Base-by-base conservation (phyloP, 2,797 vertebrate genomes). In the Falco columbarius region DNA sequence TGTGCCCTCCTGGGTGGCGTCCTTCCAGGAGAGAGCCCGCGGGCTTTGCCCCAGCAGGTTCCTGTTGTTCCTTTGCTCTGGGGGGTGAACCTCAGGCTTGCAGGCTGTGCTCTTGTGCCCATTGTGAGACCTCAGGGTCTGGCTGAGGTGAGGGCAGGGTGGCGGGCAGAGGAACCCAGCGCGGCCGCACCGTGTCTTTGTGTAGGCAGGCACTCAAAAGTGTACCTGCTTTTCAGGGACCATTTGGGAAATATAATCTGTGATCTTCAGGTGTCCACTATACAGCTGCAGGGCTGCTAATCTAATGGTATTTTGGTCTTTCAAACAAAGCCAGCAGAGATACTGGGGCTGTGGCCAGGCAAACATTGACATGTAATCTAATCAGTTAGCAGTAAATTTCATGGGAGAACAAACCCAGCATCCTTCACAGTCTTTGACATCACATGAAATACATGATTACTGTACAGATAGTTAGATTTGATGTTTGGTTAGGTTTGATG, bases 1-100 rank as follows among this genome's bases (percentile, higher is more conserved):
- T 20, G 34, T 59, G 34, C 47, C 38, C 16, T 73, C 26, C 73
- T 55, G 0, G 0, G 16, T 14, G 0, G 1, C 62, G 9, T 68
- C 38, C 44, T 73, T 63, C 62, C 23, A 42, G 72, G 55, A 49
- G 10, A 30, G 63, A 54, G 12, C 34, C 42, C 30, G 23, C 10
- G 14, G 55, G 12, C 10, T 54, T 40, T n/a, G 47, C 47, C 30
- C 16, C 14, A 30, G 22, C 0, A 2, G 30, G 44, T 9, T 90
- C 34, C 68, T 29, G 10, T 46, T 2, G 0, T 52, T 29, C 16
- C 32, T 42, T 49, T 72, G 34, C 18, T 58, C 14, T 36, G 42
- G 32, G 44, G 14, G 10, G 12, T 30, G 55, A 58, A 51, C 12
- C 15, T 10, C n/a, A 42, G 38, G 9, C 61, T 61, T 90, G n/a